phyloP scores from a whole-genome alignment of 1,140 invertebrate species.

The Bombus impatiens region DNA sequence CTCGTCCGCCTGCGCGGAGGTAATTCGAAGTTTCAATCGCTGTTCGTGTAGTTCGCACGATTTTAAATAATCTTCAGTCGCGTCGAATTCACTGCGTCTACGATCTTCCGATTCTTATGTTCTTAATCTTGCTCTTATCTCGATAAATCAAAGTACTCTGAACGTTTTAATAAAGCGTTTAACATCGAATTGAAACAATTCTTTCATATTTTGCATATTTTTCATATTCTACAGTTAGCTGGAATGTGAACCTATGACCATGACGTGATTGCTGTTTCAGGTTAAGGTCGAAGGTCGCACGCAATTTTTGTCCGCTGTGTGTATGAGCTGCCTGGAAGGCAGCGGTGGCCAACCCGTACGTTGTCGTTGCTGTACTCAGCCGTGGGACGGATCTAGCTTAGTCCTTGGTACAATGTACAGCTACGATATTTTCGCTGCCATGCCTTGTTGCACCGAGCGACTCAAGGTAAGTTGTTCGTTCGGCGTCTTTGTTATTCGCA shows the following conservation, averaged over 20 bases:
- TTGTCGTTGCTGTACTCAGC: constrained; percentile 89
- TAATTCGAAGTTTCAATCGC: constrained; percentile 77
- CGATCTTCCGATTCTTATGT: no score
- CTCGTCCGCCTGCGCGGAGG: constrained; percentile 91
- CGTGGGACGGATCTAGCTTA: constrained; percentile 96
- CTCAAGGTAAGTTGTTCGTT: constrained; percentile 87
- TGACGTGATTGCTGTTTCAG: constrained; percentile 81
- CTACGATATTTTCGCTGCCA: constrained; percentile 98
- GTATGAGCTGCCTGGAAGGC: constrained; percentile 95
- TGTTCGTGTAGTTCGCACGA: background rate
- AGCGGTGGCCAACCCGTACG: constrained; percentile 87
- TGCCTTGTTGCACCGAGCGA: constrained; percentile 96
- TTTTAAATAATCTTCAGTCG: no score
- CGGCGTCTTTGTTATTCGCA: background rate
- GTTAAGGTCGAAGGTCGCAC: constrained; percentile 93
- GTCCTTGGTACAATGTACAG: constrained; percentile 98
- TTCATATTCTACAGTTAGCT: no score
- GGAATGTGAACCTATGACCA: background rate
- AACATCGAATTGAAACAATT: no score
- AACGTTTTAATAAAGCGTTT: no score
- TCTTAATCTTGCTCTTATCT: no score
- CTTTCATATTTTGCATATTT: no score
- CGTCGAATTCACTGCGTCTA: no score
- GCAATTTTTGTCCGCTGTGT: constrained; percentile 96
- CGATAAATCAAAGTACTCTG: no score